Evolutionary conservation across 2,888 invertebrate genomes (phyloP), one percentile per base, ranked within the genome.

Genomic region (Andrena minutula): DNA sequence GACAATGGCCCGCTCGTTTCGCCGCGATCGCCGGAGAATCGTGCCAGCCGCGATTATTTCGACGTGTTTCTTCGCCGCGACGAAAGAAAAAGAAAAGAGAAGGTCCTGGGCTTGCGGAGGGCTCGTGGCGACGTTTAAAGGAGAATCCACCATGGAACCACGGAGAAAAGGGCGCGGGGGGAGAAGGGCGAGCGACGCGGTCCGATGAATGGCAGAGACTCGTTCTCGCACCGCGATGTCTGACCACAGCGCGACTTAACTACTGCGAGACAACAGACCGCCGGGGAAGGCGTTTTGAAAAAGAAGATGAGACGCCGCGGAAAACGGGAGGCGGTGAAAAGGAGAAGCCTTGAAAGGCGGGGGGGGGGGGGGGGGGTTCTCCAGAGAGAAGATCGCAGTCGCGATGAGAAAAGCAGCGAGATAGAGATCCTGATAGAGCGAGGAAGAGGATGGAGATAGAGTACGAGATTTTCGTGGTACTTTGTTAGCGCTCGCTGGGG

Each of bases 191-290:
- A 35, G 30, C 63, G 53, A 23, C 56, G 64, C 30, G 53, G 49
- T n/a, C 49, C 47, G 64, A 53, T 82, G 83, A 83, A 82, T 78
- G 71, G 41, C 71, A 47, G 58, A 71, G 77, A 75, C 79, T 82
- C 75, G 79, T 82, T 73, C 69, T n/a, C 23, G 51, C 66, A 69
- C 73, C 70, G 26, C 73, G 49, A 51, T 47, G 70, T 80, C 69
- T 63, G 73, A 66, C 72, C 80, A 64, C 51, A 35, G 58, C 41
- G 51, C 60, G 72, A 28, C 73, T 41, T 61, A 70, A 77, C 81
- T 76, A 76, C 66, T 66, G 76, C 69, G 69, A 75, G 68, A 75
- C 66, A 75, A 58, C 76, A 68, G 47, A 16, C 51, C 76, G 75
- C 32, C 56, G 30, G 20, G 56, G 32, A 35, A 35, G 16, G 51